Base-by-base conservation (phyloP, 2,797 vertebrate genomes). In the Apogon talboti region DNA sequence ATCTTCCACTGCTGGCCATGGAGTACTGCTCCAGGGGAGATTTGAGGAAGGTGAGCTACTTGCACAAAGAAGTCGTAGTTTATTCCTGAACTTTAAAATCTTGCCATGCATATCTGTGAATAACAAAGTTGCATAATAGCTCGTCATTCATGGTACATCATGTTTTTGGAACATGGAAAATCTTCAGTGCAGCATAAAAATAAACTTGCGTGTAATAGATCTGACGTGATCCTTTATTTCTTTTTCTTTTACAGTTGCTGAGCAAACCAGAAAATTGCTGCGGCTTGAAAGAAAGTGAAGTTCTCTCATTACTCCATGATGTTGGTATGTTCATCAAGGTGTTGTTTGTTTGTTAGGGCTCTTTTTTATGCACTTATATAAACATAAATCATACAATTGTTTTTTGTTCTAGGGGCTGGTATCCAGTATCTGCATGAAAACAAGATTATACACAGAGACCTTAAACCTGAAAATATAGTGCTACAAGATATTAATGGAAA, bases 391-490 rank as follows among this genome's bases (percentile, higher is more conserved):
- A 35, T 35, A 35, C 33, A 35, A 8, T 8, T 50, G 10, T 19
- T 54, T 28, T 69, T 69, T 74, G 37, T 48, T 54, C 47, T 83
- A 99, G 98, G 97, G 8, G 96, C 95, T 69, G 98, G 97, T 30
- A 98, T 99, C 84, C 97, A 96, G 85, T 99, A 99, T 91, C 95
- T 99, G 64, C 98, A 99, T 49, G 95, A 96, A 78, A 98, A 99
- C 90, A 97, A 98, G 92, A 99, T 99, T 71, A 99, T 99, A 84
- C 98, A 99, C 91, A 93, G 98, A 91, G 98, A 99, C 85, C 93
- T 99, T 55, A 99, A 99, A 87, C 98, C 98, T 68, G 98, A 99
- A 89, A 99, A 99, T 88, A 96, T 99, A 55, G 98, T 99, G 74
- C 95, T 99, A 75, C 98, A 99, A 76, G 96, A 99, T 14, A 93